Percentiles rank a stretch among this genome's conserved stretches.
Conservation (phyloP, 2,113 vertebrate species). For the Dolichallabes microphthalmus region DNA sequence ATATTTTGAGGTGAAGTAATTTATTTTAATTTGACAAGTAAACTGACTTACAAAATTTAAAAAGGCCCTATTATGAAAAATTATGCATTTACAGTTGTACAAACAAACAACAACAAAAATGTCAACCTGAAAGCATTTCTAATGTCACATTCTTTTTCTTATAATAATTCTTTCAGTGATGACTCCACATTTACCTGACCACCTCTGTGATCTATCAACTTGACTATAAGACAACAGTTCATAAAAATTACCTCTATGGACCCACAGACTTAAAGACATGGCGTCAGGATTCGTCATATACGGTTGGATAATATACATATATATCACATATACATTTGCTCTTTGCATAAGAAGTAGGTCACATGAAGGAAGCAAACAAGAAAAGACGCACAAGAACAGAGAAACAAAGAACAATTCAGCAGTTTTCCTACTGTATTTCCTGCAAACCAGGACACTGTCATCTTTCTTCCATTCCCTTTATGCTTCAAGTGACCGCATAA, state of each 20-base stretch:
- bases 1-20: too few relatives aligned
- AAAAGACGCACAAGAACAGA: background rate
- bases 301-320: slow-evolving; percentile 73
- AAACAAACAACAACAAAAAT: background rate
- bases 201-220: slow-evolving; percentile 67
- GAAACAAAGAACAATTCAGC: slow-evolving; percentile 19
- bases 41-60: too few relatives aligned
- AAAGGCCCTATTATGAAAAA: too few relatives aligned
- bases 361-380: slow-evolving; percentile 35
- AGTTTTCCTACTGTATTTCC: background rate
- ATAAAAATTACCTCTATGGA: slow-evolving; percentile 47
- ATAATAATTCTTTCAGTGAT: background rate
- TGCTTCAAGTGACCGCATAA: slow-evolving; percentile 9
- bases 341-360: slow-evolving; percentile 58
- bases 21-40: too few relatives aligned
- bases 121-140: background rate
- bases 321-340: slow-evolving; percentile 70
- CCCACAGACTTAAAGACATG: slow-evolving; percentile 62
- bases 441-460: background rate
- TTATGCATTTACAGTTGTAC: too few relatives aligned
- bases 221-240: slow-evolving; percentile 15
- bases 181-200: background rate
- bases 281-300: slow-evolving; percentile 53
- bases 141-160: background rate
- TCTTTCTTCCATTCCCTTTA: slow-evolving; percentile 14